A percentile compares a stretch with the other conserved stretches of the same genome.
phyloP scores from a whole-genome alignment of 1,140 invertebrate species.

The Bombus polaris region DNA sequence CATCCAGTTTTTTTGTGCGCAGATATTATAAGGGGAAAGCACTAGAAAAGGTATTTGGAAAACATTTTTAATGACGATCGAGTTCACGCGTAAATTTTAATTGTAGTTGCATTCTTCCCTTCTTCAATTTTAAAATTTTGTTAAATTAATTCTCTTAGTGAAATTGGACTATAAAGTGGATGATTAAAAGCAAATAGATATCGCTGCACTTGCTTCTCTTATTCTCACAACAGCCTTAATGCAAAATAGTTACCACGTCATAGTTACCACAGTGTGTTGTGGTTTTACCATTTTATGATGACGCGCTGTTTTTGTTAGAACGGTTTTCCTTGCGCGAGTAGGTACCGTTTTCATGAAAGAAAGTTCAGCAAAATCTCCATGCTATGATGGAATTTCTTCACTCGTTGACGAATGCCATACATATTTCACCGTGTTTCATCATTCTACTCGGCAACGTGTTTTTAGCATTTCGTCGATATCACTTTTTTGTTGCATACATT shows the following conservation, averaged over 20 bases:
- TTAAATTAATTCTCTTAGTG: not conserved
- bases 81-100: not conserved
- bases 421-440: not conserved
- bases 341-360: constrained; percentile 43
- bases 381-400: not conserved
- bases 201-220: not conserved
- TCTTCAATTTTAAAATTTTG: not conserved
- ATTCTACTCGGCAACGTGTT: not conserved
- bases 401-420: not conserved
- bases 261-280: constrained; percentile 11
- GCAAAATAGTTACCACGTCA: constrained; percentile 5
- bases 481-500: not conserved
- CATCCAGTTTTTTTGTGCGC: too few species aligned
- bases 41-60: too few species aligned
- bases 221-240: not conserved
- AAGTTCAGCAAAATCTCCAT: constrained; percentile 16
- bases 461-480: not conserved
- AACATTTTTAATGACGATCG: too few species aligned
- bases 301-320: constrained; percentile 40
- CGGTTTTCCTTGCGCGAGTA: constrained; percentile 32
- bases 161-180: not conserved
- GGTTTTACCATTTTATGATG: constrained; percentile 24
- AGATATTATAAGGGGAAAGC: too few species aligned
- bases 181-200: not conserved
- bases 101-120: not conserved